Evolutionary conservation across 2,113 vertebrate genomes (phyloP), one percentile per base, ranked within the genome.

Genomic region (Sinosuthora webbiana): DNA sequence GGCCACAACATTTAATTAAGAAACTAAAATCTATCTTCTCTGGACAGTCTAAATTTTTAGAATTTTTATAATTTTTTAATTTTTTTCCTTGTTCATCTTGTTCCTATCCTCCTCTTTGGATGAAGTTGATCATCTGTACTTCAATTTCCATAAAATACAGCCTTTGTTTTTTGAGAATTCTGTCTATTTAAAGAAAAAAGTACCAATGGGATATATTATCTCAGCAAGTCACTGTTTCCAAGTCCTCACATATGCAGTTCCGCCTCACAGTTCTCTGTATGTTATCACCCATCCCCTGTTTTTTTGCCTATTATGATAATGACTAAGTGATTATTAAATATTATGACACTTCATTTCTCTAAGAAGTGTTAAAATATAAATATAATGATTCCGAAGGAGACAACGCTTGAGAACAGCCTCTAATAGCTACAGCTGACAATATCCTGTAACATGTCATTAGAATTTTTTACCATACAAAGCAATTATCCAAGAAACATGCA

Each of bases 241-340:
- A 83, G 71, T 7, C 15, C 55, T 81, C 73, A 35, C 10, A 25
- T 41, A 24, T 50, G 19, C 24, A 68, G 28, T 22, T 62, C 21
- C 45, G 62, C 21, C 33, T 90, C 63, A 52, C 16, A 81, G 30
- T 84, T 89, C 30, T 84, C 45, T 69, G 23, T 31, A 24, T 68
- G 57, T 75, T 62, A 45, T 71, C 41, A 82, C 21, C 59, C 42
- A 69, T 47, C 20, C 57, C 44, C 63, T 80, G 37, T 69, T 91
- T 94, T 94, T 87, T 42, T 87, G 41, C 25, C 6, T 77, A 39
- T 80, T 87, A 84, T 74, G 68, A 50, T 83, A 94, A 87, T 67
- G 30, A 68, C 45, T 69, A 87, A 84, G 39, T 52, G 55, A 93
- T 85, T 80, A 70, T 90, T 90, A 91, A 94, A 93, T 93, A 92